A percentile compares a stretch with the other conserved stretches of the same genome.
phyloP scores from a whole-genome alignment of 2,888 invertebrate genomes.

The Neoaliturus tenellus region DNA sequence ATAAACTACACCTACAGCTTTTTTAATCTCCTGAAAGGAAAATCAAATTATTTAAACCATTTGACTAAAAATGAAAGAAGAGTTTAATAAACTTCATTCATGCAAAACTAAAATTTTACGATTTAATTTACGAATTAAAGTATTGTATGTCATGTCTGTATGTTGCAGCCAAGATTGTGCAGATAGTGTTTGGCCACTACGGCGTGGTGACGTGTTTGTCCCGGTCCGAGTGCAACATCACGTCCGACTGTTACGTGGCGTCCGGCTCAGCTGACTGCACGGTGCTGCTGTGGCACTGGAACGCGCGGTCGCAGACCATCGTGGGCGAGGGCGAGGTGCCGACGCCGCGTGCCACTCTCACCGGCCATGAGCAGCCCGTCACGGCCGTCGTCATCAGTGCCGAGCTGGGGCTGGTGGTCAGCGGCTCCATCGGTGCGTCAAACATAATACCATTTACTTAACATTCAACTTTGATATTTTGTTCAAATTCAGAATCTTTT shows the following conservation, averaged over 20 bases:
- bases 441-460: no score
- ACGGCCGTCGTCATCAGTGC: slow-evolving; percentile 98
- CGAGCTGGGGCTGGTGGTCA: slow-evolving; percentile 97
- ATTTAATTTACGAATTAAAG: not conserved
- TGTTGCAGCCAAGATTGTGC: slow-evolving; percentile 93
- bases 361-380: slow-evolving; percentile 98
- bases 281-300: slow-evolving; percentile 99
- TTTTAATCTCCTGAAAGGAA: no score
- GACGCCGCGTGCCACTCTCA: slow-evolving; percentile 96
- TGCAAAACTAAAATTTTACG: no score
- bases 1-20: no score
- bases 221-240: slow-evolving; percentile 98
- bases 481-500: no score
- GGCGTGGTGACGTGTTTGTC: slow-evolving; percentile 99
- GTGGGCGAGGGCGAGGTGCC: slow-evolving; percentile 98
- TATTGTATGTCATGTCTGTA: slow-evolving; percentile 38
- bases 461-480: no score
- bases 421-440: slow-evolving; percentile 82
- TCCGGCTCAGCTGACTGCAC: slow-evolving; percentile 99
- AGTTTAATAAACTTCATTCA: no score
- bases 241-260: slow-evolving; percentile 99
- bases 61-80: no score
- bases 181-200: slow-evolving; percentile 99
- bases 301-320: slow-evolving; percentile 96
- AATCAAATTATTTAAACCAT: no score